phyloP scores from a whole-genome alignment of 2,888 invertebrate genomes.

The Morpho achilles region DNA sequence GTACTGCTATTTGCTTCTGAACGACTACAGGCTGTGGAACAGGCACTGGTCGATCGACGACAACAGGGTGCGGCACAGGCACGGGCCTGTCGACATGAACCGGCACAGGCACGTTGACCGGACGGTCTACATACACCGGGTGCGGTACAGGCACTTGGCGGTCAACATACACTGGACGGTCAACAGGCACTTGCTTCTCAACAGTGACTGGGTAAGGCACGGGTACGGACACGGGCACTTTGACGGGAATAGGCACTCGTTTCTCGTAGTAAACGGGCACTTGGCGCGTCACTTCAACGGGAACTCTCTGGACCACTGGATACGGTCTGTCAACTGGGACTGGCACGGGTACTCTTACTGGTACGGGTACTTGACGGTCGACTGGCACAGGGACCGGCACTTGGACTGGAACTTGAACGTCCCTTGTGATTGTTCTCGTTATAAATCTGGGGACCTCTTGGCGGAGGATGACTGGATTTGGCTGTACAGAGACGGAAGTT shows the following conservation, averaged over 20 bases:
- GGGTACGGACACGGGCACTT: constrained; percentile 74
- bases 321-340: constrained; percentile 75
- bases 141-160: constrained; percentile 72
- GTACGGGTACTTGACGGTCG: constrained; percentile 67
- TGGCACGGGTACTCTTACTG: constrained; percentile 73
- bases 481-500: constrained; percentile 59
- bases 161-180: constrained; percentile 79
- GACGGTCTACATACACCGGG: constrained; percentile 77
- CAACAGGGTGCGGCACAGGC: constrained; percentile 44
- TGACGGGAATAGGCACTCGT: constrained; percentile 71
- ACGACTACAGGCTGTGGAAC: constrained; percentile 59
- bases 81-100: constrained; percentile 78
- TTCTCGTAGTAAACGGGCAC: constrained; percentile 72
- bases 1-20: constrained; percentile 46
- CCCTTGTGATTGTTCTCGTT: constrained; percentile 65
- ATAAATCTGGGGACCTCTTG: constrained; percentile 69
- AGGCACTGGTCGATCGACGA: constrained; percentile 47
- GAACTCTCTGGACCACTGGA: constrained; percentile 73
- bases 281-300: constrained; percentile 70
- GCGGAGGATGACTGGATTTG: constrained; percentile 65
- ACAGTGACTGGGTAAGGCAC: constrained; percentile 81
- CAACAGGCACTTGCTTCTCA: constrained; percentile 77
- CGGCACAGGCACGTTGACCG: constrained; percentile 80
- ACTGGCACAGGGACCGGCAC: constrained; percentile 48
- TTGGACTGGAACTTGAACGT: constrained; percentile 60